A percentile compares a stretch with the other conserved stretches of the same genome.
phyloP scores from a whole-genome alignment of 2,888 invertebrate species.

The Masnerella sp. region DNA sequence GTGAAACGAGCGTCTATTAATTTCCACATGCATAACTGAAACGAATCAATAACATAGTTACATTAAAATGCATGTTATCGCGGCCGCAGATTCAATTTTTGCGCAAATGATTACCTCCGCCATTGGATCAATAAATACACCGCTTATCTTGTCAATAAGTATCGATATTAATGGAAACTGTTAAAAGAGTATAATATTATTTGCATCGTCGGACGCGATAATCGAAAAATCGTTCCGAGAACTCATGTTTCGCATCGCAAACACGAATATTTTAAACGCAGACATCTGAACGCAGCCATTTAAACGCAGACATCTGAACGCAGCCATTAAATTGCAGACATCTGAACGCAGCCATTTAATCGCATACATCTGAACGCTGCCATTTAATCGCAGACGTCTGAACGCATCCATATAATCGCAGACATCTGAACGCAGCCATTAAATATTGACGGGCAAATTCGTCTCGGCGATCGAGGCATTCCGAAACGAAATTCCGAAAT shows the following conservation, averaged over 20 bases:
- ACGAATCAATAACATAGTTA: slow-evolving; percentile 21
- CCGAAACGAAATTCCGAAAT: background rate
- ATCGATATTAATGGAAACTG: slow-evolving; percentile 18
- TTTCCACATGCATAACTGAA: slow-evolving; percentile 20
- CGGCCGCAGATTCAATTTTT: slow-evolving; percentile 12
- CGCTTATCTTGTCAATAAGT: slow-evolving; percentile 10
- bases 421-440: background rate
- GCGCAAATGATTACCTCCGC: slow-evolving; percentile 7
- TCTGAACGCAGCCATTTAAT: no score
- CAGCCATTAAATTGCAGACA: background rate
- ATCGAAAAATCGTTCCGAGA: no score
- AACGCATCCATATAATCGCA: slow-evolving; percentile 5
- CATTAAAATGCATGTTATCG: slow-evolving; percentile 31
- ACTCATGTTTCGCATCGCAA: no score
- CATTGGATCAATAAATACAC: slow-evolving; percentile 12
- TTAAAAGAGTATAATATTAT: slow-evolving; percentile 8
- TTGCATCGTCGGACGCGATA: no score
- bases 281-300: no score
- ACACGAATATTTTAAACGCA: no score
- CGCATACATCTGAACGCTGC: background rate
- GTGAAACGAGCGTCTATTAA: no score
- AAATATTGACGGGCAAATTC: background rate
- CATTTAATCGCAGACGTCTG: no score
- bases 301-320: no score
- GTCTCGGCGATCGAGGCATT: background rate